Evolutionary conservation across 37 sponge, comb jelly and placozoan species (phyloP).

Genomic region (Chondrosia reniformis): DNA sequence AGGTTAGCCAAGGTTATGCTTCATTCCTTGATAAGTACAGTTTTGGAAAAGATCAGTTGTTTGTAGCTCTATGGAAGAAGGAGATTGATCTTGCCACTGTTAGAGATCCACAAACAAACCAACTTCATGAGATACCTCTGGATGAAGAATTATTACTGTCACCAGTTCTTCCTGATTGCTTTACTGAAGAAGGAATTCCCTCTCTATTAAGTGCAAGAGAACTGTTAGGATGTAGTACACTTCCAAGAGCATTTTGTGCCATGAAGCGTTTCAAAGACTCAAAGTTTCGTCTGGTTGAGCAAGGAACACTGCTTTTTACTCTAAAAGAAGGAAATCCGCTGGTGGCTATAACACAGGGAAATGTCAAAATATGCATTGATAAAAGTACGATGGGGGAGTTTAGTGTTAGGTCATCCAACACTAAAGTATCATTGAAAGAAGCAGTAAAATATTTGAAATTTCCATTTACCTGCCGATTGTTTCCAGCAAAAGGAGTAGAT

Average conservation of each 20-base stretch:
- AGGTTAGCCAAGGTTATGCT: not conserved
- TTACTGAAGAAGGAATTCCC: not conserved
- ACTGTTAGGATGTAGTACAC: not conserved
- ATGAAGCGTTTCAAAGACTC: not conserved
- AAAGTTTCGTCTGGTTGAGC: not conserved
- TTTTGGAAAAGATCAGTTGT: not conserved
- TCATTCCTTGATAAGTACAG: not conserved
- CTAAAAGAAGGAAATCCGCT: not conserved
- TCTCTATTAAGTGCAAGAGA: not conserved
- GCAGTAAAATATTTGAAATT: not conserved
- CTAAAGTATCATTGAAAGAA: not conserved
- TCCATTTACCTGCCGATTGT: not conserved
- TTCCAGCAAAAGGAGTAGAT: not conserved
- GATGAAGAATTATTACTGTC: not conserved
- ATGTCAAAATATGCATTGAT: not conserved
- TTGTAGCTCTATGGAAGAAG: not conserved
- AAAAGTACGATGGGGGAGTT: not conserved
- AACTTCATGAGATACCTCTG: not conserved
- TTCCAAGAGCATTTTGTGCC: not conserved
- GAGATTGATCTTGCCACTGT: not conserved
- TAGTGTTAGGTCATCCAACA: not conserved
- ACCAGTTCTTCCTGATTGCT: not conserved
- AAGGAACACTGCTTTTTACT: conserved; percentile 18
- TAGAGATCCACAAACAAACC: not conserved
- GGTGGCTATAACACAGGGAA: not conserved